A percentile compares a stretch with the other conserved stretches of the same genome.
phyloP scores from a whole-genome alignment of 2,113 vertebrate genomes.

The Vulpes ferrilata region DNA sequence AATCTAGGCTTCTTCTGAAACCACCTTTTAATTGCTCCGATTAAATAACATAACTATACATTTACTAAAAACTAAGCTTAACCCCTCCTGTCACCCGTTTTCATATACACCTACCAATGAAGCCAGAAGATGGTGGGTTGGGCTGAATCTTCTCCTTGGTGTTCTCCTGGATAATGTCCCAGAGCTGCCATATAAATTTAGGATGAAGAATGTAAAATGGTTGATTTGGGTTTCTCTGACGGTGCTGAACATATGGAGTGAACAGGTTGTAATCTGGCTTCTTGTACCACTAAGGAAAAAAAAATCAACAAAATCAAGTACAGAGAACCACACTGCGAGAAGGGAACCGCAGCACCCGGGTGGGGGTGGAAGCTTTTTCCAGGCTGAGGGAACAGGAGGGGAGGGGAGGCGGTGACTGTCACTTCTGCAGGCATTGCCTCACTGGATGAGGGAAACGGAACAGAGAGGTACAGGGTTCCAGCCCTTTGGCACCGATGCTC shows the following conservation, averaged over 20 bases:
- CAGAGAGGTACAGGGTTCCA: neutral
- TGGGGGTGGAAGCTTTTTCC: fast-evolving
- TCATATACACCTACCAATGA: constrained; percentile 92
- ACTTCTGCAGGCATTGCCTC: fast-evolving
- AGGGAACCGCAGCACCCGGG: neutral
- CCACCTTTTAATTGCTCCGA: neutral
- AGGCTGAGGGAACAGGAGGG: neutral
- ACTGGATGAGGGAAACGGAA: neutral
- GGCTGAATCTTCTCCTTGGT: constrained; percentile 98
- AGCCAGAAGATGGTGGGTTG: constrained; percentile 98
- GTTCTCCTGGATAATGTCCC: constrained; percentile 98
- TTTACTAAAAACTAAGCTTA: neutral
- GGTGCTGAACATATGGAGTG: constrained; percentile 94
- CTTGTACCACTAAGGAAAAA: constrained; percentile 93
- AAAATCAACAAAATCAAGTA: neutral
- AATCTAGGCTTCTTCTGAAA: neutral
- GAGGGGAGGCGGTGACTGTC: fast-evolving
- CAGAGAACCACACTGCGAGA: neutral
- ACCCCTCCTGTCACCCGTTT: no score
- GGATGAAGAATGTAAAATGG: constrained; percentile 99
- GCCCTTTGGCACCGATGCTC: no score
- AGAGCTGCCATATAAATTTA: constrained; percentile 97
- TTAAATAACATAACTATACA: fast-evolving
- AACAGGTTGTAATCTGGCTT: constrained; percentile 99
- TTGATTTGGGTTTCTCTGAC: constrained; percentile 92